These are phyloP conservation scores for Sturnira hondurensis DNA, from an alignment of 2,113 vertebrate genomes.

Conservation along the genomic window DNA sequence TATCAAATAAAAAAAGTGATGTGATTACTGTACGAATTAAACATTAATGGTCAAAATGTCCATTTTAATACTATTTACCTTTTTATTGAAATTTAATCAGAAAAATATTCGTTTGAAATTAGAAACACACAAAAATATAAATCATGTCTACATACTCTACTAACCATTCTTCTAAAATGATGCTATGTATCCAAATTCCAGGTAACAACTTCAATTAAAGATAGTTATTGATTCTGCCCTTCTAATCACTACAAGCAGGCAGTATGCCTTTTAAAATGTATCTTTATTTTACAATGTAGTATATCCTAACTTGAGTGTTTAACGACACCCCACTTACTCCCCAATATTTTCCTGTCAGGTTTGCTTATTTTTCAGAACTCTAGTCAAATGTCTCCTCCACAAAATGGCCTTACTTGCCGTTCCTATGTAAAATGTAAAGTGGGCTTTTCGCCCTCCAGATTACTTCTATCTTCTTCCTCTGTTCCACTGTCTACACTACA, in stretches of 20 bases:
- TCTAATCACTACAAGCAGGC: not conserved
- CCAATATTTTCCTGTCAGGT: not conserved
- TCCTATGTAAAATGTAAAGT: not conserved
- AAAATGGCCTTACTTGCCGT: not conserved
- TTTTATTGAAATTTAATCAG: not conserved
- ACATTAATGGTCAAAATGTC: not conserved
- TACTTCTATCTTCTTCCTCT: not conserved
- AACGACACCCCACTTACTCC: not conserved
- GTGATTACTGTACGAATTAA: not conserved
- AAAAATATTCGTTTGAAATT: not conserved
- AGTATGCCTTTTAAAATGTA: not conserved
- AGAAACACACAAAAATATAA: not conserved
- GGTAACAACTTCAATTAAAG: not conserved
- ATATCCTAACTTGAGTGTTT: not conserved
- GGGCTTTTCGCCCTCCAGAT: not conserved
- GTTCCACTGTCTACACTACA: not conserved
- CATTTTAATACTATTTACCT: not conserved
- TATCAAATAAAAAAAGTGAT: not conserved
- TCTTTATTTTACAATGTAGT: not conserved
- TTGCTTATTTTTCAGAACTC: not conserved
- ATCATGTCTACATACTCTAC: not conserved
- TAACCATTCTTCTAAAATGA: not conserved
- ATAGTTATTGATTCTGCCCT: not conserved
- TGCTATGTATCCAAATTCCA: not conserved
- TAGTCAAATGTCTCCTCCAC: not conserved